Evolutionary conservation across 2,113 vertebrate genomes (phyloP).

Genomic region (Scytalopus superciliaris): DNA sequence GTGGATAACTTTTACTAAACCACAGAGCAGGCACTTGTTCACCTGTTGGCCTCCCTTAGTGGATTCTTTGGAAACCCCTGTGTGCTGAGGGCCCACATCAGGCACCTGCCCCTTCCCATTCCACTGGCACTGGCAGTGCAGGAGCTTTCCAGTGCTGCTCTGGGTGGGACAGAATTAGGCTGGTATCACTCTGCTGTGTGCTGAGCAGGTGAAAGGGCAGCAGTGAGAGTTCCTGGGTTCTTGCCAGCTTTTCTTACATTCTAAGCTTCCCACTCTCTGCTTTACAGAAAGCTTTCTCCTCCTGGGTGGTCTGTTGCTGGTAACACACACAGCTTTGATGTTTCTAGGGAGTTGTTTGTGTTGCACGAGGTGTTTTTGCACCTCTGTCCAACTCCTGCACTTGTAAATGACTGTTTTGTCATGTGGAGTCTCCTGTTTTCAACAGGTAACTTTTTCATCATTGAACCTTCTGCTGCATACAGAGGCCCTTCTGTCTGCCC

Average conservation of each 20-base stretch:
- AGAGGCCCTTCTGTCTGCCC: slow-evolving; percentile 86
- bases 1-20: neutral
- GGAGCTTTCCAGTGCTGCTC: too few species aligned
- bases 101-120: neutral
- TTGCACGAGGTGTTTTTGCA: neutral
- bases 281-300: neutral
- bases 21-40: neutral
- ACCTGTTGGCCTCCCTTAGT: neutral
- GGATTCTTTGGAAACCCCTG: neutral
- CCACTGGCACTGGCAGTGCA: neutral
- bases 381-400: neutral
- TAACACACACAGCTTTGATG: neutral
- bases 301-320: neutral
- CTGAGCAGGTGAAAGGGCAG: neutral
- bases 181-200: neutral
- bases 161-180: neutral
- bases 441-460: slow-evolving; percentile 92
- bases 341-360: neutral
- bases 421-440: neutral
- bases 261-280: neutral
- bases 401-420: neutral
- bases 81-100: neutral
- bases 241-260: neutral
- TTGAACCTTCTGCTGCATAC: slow-evolving; percentile 89
- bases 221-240: neutral